Base-by-base conservation (phyloP, 2,113 vertebrate genomes). In the Mionectes macconnelli region DNA sequence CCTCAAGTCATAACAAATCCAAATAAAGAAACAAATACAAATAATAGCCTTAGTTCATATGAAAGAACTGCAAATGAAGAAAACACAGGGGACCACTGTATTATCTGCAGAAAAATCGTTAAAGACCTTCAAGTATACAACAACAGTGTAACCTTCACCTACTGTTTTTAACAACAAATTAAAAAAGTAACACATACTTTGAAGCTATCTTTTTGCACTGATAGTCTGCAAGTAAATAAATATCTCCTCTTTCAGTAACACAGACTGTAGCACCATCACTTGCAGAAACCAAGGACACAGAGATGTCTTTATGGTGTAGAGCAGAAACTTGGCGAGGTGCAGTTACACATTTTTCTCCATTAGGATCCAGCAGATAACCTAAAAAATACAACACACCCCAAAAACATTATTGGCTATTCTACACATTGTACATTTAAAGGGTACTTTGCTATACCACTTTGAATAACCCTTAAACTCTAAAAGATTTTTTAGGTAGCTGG, bases 121-220 rank as follows among this genome's bases (percentile, higher is more conserved):
- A 22, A 52, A 89, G 27, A 42, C 19, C 12, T 63, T 63, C 35
- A 83, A 66, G 30, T 44, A 4, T 18, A 82, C 75, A 45, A 49
- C 22, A 68, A 64, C 20, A 84, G 35, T 31, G 16, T 86, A 55
- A 53, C 21, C 21, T 66, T 81, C 55, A 23, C 20, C 24, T 81
- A 81, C 14, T 68, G 10, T 13, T 66, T 50, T 79, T 92, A 45
- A 42, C 19, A 16, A 62, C 8, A 87, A 60, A 64, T 64, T 35
- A 92, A 45, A 89, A 72, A 76, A 95, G 67, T 50, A 74, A 42
- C 17, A 97, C 98, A 96, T 96, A 99, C 99, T 98, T 99, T 30
- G 99, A 99, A 90, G 99, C 99, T 93, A 99, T 97, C 98, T 99
- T 99, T 96, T 99, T 99, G 98, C 99, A 99, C 93, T 99, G 99